phyloP scores from a whole-genome alignment of 2,888 invertebrate species.

The Rotaria magnacalcarata region DNA sequence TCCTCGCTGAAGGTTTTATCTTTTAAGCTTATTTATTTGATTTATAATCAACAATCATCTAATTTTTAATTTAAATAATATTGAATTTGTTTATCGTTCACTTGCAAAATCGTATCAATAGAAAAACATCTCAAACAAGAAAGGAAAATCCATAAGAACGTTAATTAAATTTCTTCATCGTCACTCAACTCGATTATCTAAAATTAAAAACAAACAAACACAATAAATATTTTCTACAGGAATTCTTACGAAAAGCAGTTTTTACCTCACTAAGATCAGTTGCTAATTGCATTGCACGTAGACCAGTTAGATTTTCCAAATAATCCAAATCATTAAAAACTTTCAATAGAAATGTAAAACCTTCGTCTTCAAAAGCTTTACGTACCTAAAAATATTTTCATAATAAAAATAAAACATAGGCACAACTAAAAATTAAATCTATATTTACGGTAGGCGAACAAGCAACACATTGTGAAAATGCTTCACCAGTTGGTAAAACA shows the following conservation, averaged over 20 bases:
- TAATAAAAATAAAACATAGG: neutral
- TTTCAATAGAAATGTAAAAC: conserved; percentile 71
- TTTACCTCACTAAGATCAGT: conserved; percentile 5
- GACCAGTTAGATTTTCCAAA: conserved; percentile 79
- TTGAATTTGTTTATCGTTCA: neutral
- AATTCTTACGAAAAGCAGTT: neutral
- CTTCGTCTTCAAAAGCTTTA: conserved; percentile 60
- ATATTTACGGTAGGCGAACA: conserved; percentile 68
- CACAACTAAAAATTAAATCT: neutral
- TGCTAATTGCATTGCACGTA: conserved; percentile 63
- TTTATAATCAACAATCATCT: neutral
- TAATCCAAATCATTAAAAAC: conserved; percentile 75
- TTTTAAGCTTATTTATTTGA: neutral
- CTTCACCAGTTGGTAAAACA: conserved; percentile 75
- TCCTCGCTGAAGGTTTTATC: too few species aligned
- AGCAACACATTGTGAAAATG: conserved; percentile 84
- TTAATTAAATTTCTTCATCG: neutral
- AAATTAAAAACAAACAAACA: neutral
- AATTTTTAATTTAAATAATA: neutral
- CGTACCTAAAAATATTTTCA: conserved; percentile 53
- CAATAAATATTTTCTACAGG: neutral
- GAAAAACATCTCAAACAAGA: neutral
- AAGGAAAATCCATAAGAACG: neutral
- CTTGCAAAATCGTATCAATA: neutral
- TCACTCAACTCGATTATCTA: conserved; percentile 30